Percentiles rank a stretch among this genome's conserved stretches.
Evolutionary conservation across 2,113 vertebrate genomes (phyloP).

Genomic region (Brevimyrus niger): DNA sequence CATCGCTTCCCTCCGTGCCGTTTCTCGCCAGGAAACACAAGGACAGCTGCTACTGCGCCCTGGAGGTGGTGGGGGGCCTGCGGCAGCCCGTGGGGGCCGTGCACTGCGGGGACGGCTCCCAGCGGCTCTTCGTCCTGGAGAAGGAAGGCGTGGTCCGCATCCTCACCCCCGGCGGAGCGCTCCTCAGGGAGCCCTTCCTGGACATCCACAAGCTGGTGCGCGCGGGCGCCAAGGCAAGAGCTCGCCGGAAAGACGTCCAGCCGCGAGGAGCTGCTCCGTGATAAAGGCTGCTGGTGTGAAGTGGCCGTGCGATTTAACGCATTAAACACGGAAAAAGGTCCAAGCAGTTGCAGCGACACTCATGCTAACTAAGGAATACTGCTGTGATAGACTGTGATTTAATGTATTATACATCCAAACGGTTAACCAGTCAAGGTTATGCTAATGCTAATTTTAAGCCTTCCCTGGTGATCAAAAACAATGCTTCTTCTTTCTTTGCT

Average conservation of each 20-base stretch:
- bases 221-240: slow-evolving; percentile 91
- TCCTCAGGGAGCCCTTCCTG: slow-evolving; percentile 90
- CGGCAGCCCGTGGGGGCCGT: slow-evolving; percentile 80
- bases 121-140: slow-evolving; percentile 92
- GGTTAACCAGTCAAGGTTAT: neutral
- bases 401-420: neutral
- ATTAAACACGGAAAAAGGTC: neutral
- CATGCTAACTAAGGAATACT: neutral
- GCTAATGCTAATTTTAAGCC: neutral
- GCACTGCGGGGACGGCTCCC: slow-evolving; percentile 86
- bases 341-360: neutral
- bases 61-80: slow-evolving; percentile 84
- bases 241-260: neutral
- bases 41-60: slow-evolving; percentile 94
- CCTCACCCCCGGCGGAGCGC: slow-evolving; percentile 75
- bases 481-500: neutral
- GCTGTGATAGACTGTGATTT: neutral
- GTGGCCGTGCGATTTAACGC: neutral
- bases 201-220: slow-evolving; percentile 98
- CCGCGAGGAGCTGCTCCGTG: neutral
- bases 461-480: neutral
- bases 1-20: slow-evolving; percentile 36
- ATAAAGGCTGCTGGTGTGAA: neutral
- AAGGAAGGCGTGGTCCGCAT: slow-evolving; percentile 92
- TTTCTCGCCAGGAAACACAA: slow-evolving; percentile 86